These are phyloP conservation scores for Spatula versicolor DNA, from an alignment of 2,797 vertebrate species.

Conservation along the genomic window DNA sequence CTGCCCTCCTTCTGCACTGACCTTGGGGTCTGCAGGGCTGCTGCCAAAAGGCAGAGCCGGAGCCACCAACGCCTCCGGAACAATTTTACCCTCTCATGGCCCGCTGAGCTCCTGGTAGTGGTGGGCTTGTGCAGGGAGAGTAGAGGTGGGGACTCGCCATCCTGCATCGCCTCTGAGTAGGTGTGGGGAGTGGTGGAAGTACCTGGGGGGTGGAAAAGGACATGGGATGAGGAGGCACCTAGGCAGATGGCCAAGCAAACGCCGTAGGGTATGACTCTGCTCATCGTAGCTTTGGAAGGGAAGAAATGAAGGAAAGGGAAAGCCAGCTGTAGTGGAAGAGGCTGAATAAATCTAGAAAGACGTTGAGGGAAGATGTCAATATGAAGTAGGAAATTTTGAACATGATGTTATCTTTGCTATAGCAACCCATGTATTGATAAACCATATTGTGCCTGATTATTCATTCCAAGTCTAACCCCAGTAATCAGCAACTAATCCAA, in stretches of 20 bases:
- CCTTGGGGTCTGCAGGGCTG: too few relatives aligned
- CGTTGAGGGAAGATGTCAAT: neutral
- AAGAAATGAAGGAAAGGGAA: neutral
- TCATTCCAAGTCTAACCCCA: neutral
- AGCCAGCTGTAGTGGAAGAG: neutral
- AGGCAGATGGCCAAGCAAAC: accelerated
- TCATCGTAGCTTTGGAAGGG: neutral
- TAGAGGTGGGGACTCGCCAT: neutral
- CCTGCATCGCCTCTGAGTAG: accelerated
- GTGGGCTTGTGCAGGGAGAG: too few relatives aligned
- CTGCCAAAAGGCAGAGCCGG: accelerated
- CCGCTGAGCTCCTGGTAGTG: accelerated
- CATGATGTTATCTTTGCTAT: neutral
- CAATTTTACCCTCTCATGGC: neutral
- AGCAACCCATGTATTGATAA: neutral
- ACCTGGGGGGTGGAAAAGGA: neutral
- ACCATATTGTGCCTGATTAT: neutral
- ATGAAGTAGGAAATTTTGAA: neutral
- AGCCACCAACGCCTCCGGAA: accelerated
- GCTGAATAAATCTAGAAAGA: neutral
- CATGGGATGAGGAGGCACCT: accelerated
- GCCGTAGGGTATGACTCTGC: accelerated
- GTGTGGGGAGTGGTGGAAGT: neutral
- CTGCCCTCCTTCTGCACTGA: too few relatives aligned
- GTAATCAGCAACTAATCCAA: neutral